Evolutionary conservation across 2,888 invertebrate species (phyloP).

Genomic region (Eubasilissa splendida): DNA sequence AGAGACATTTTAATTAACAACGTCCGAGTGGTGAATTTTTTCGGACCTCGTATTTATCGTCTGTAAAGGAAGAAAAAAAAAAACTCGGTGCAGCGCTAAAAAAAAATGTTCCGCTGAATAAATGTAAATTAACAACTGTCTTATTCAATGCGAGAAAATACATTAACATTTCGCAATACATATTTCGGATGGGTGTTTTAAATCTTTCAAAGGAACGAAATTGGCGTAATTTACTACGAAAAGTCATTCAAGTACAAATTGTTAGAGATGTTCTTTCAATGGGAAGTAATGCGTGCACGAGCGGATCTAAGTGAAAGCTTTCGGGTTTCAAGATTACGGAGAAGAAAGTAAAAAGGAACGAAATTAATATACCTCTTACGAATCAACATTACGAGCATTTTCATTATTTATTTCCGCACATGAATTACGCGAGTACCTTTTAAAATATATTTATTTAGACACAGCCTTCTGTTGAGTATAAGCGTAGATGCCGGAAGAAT

Average conservation of each 20-base stretch:
- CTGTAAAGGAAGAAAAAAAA: background rate
- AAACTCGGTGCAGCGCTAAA: background rate
- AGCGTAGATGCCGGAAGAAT: too few relatives aligned
- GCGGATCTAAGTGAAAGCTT: conserved; percentile 20
- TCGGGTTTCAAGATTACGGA: background rate
- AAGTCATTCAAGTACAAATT: conserved; percentile 34
- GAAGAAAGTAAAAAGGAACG: too few relatives aligned
- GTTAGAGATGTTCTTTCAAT: background rate
- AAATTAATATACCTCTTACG: too few relatives aligned
- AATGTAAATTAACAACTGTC: background rate
- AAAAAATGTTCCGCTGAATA: background rate
- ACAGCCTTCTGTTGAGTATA: too few relatives aligned
- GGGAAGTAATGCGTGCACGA: conserved; percentile 13
- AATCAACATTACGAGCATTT: too few relatives aligned
- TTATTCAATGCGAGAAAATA: background rate
- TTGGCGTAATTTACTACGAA: conserved; percentile 32
- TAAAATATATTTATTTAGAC: too few relatives aligned
- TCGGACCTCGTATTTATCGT: background rate
- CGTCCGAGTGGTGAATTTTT: background rate
- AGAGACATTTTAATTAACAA: conserved; percentile 49
- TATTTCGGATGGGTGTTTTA: conserved; percentile 4
- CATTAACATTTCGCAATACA: background rate
- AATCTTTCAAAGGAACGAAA: conserved; percentile 15
- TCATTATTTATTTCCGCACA: too few relatives aligned
- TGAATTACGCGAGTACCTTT: too few relatives aligned